Conservation (phyloP, 1,140 invertebrate species). For the Acyrthosiphon pisum region DNA sequence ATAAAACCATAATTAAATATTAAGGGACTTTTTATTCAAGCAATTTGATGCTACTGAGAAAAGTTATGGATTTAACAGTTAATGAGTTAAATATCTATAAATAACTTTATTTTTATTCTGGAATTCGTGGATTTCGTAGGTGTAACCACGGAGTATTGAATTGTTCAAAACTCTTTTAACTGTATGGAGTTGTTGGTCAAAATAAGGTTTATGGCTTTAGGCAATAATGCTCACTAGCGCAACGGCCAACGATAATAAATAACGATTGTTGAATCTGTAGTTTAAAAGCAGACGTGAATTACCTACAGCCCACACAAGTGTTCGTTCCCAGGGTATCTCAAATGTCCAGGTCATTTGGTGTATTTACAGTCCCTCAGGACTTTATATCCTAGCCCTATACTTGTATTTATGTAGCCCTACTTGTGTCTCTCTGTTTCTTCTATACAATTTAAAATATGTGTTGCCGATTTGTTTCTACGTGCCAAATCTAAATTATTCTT, state of each 20-base stretch:
- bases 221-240: slow-evolving; percentile 1
- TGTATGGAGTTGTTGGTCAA: background rate
- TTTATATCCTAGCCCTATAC: background rate
- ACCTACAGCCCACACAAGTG: slow-evolving; percentile 11
- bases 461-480: background rate
- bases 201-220: slow-evolving; percentile 7
- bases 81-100: background rate
- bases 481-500: background rate
- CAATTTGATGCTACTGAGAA: background rate
- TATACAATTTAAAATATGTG: background rate
- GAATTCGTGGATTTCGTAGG: background rate
- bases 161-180: background rate
- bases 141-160: background rate
- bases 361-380: slow-evolving; percentile 2
- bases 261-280: slow-evolving; percentile 25
- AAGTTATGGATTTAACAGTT: background rate
- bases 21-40: background rate
- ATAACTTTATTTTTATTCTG: background rate
- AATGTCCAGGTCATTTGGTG: slow-evolving; percentile 13
- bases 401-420: background rate
- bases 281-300: slow-evolving; percentile 35
- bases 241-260: slow-evolving; percentile 24
- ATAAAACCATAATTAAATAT: too few species aligned
- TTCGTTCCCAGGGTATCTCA: slow-evolving; percentile 8
- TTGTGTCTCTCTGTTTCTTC: background rate